Conservation (phyloP, 2,888 invertebrate species). For the Orchesellides sinensis region DNA sequence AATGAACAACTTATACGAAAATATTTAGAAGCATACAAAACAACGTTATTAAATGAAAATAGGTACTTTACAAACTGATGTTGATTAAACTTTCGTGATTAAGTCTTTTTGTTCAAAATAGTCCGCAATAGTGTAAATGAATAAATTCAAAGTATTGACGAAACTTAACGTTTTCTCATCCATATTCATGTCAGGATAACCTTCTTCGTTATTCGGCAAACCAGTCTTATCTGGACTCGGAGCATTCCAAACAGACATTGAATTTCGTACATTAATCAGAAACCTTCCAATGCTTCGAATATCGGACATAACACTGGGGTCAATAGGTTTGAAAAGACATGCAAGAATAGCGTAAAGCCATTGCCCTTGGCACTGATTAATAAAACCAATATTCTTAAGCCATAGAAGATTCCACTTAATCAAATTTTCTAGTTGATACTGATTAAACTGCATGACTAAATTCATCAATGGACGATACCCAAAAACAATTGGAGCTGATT, state of each 20-base stretch:
- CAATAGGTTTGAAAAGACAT: conserved; percentile 67
- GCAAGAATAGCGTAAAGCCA: conserved; percentile 71
- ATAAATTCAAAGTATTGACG: conserved; percentile 68
- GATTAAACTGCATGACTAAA: conserved; percentile 63
- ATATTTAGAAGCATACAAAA: no score
- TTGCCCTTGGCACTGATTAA: conserved; percentile 68
- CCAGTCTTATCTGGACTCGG: neutral
- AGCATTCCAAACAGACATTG: neutral
- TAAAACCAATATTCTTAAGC: conserved; percentile 63
- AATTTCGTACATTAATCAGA: conserved; percentile 45
- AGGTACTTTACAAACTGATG: no score
- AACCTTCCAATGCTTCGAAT: conserved; percentile 60
- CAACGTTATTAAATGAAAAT: no score
- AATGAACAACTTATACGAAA: no score
- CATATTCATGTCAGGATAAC: neutral
- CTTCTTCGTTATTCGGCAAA: neutral
- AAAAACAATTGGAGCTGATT: neutral
- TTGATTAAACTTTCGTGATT: conserved; percentile 21
- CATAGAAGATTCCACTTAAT: conserved; percentile 62
- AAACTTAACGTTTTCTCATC: conserved; percentile 47
- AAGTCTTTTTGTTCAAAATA: conserved; percentile 72
- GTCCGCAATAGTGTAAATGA: conserved; percentile 70
- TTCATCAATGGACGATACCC: conserved; percentile 58
- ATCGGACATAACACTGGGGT: conserved; percentile 69
- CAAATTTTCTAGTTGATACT: conserved; percentile 62